Evolutionary conservation across 2,888 invertebrate genomes (phyloP), one percentile per base, ranked within the genome.

Genomic region (Trachelus stipa): DNA sequence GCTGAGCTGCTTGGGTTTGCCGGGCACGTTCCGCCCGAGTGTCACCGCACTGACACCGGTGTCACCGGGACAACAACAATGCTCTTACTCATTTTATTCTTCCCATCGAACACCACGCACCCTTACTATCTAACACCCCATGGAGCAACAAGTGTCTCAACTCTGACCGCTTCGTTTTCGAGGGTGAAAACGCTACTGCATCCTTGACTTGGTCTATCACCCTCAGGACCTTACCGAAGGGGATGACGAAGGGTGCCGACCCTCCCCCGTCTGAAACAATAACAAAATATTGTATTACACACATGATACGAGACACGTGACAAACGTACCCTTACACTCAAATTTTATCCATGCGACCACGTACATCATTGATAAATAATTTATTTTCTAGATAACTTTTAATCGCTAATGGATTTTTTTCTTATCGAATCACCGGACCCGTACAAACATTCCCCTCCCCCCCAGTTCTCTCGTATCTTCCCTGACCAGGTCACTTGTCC

Each of bases 131-230:
- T 79, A 82, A 68, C 73, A 77, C 79, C 81, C 77, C 76, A 34
- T 79, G 81, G 80, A 80, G 84, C 84, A 83, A 84, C 84, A 83
- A 84, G 83, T 84, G 83, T 82, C 83, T 81, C 78, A 79, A 80
- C 80, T 76, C 81, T 79, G 82, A 78, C 81, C 78, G 80, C 78
- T 82, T 82, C 82, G 80, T 82, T 83, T 79, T 81, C 83, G 82
- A 80, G 80, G 81, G 83, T 81, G 79, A 77, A 71, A 34, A 33
- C 31, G 71, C 71, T 34, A 31, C 71, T 34, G 71, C 71, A 34
- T 56, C 56, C 56, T 56, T 9, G 56, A 56, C 56, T 23, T 23
- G 23, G 9, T 56, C 23, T 56, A 23, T 56, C 23, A 3, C 56
- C 56, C 56, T 56, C 23, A 56, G 23, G 56, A 1, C 23, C 56